These are phyloP conservation scores for Sciurus vulgaris DNA, from an alignment of 2,797 vertebrate genomes.

Conservation along the genomic window DNA sequence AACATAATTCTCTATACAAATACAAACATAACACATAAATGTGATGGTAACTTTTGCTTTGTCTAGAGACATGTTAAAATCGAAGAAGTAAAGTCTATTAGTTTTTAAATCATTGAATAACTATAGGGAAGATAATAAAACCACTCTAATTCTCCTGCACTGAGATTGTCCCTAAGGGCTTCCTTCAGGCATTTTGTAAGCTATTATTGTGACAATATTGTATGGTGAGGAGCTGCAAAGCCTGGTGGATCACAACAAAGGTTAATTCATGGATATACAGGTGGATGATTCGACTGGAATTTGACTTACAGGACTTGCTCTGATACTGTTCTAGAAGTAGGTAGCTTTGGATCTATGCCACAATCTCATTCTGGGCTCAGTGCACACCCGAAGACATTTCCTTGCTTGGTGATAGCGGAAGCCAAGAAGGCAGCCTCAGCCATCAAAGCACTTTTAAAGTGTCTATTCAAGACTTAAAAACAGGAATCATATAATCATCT, in stretches of 20 bases:
- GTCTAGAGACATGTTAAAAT: background rate
- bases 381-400: background rate
- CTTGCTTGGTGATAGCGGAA: background rate
- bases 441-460: background rate
- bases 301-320: background rate
- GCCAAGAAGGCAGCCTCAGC: background rate
- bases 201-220: background rate
- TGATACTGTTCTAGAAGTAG: background rate
- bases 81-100: background rate
- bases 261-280: background rate
- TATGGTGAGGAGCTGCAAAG: background rate
- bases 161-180: background rate
- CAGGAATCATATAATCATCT: too few relatives aligned
- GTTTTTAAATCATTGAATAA: slow-evolving; percentile 9
- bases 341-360: background rate
- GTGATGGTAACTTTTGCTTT: background rate
- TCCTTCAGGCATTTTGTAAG: background rate
- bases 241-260: background rate
- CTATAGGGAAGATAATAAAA: background rate
- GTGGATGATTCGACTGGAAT: background rate
- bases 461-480: background rate
- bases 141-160: background rate
- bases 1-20: background rate
- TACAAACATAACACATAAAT: background rate
- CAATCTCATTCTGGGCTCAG: background rate